Percentiles rank a stretch among this genome's conserved stretches.
Conservation (phyloP, 2,797 vertebrate species). For the Potorous gilbertii region DNA sequence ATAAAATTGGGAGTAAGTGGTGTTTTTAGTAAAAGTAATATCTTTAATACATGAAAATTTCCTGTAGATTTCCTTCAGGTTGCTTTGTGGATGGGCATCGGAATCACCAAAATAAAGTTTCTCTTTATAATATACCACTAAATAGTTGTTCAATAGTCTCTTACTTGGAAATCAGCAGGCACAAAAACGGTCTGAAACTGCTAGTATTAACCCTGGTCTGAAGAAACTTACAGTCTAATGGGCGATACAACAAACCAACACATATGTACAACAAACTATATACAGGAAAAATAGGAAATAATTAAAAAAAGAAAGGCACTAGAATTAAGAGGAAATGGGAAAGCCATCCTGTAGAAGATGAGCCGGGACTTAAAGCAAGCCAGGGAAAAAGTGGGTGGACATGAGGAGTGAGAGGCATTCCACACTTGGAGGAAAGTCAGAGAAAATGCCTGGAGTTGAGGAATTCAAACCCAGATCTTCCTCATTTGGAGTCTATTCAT, state of each 20-base stretch:
- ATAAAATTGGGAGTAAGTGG: not conserved
- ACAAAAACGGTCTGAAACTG: not conserved
- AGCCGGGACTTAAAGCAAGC: not conserved
- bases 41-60: conserved; percentile 14
- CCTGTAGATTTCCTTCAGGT: conserved; percentile 3
- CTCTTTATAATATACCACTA: not conserved
- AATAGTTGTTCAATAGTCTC: not conserved
- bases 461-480: not conserved
- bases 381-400: not conserved
- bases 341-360: not conserved
- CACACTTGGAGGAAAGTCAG: not conserved
- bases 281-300: not conserved
- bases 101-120: not conserved
- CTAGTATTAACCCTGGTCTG: not conserved
- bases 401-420: not conserved
- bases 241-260: not conserved
- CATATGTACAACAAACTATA: not conserved
- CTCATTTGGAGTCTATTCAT: not conserved
- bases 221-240: not conserved
- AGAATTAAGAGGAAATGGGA: not conserved
- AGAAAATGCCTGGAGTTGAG: not conserved
- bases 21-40: conserved; percentile 17
- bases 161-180: not conserved
- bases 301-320: not conserved
- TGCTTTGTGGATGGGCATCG: conserved; percentile 16